Evolutionary conservation across 2,888 invertebrate species (phyloP).

Genomic region (Tipula helvola): DNA sequence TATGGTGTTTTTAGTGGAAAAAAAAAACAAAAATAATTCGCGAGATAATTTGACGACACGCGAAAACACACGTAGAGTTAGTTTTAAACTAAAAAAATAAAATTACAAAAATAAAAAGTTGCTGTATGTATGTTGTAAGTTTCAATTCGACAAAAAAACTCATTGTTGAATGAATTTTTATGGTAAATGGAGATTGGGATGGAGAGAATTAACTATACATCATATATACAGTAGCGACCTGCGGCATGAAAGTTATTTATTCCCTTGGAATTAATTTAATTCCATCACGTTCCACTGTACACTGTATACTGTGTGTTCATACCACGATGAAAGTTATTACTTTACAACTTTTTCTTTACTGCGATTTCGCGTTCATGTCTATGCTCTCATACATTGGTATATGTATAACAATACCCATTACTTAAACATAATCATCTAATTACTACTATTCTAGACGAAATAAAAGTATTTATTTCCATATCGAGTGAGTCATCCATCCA

Average conservation of each 20-base stretch:
- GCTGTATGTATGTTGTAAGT: not conserved
- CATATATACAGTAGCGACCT: not conserved
- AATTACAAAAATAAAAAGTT: not conserved
- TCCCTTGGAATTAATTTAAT: not conserved
- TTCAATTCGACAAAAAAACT: not conserved
- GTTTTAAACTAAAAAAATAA: not conserved
- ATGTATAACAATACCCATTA: not conserved
- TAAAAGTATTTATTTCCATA: not conserved
- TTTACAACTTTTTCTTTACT: not conserved
- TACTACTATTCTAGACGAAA: not conserved
- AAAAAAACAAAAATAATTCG: not conserved
- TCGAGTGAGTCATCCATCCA: not conserved
- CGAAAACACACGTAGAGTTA: not conserved
- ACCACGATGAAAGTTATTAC: not conserved
- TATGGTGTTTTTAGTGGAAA: not conserved
- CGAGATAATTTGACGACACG: not conserved
- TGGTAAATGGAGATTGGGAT: not conserved
- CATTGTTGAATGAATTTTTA: not conserved
- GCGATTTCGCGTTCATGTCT: not conserved
- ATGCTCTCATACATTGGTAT: not conserved
- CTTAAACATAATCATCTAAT: not conserved
- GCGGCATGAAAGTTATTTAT: not conserved
- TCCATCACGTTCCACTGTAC: not conserved
- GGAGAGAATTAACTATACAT: not conserved
- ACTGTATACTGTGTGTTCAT: not conserved